These are phyloP conservation scores for Dynastes grantii DNA, from an alignment of 2,888 invertebrate species.

Conservation along the genomic window DNA sequence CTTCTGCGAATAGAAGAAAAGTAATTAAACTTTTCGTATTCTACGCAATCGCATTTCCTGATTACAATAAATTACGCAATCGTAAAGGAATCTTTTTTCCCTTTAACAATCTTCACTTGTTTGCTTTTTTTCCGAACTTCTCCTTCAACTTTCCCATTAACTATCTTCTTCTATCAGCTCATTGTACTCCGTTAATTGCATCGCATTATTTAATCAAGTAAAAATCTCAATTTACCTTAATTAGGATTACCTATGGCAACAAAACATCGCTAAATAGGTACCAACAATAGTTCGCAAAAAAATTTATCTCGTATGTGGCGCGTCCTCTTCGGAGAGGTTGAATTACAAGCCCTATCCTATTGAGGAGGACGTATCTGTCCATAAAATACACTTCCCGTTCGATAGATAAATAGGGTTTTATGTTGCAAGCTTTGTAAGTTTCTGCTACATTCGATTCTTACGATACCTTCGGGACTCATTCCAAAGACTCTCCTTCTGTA, in stretches of 20 bases:
- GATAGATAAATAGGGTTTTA: not conserved
- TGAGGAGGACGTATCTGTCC: slow-evolving; percentile 20
- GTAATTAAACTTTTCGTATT: not conserved
- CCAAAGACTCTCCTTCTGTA: not conserved
- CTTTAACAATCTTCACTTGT: not conserved
- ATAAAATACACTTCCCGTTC: slow-evolving; percentile 17
- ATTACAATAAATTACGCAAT: slow-evolving; percentile 9
- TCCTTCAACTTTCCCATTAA: not conserved
- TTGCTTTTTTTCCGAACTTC: not conserved
- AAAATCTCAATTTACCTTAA: slow-evolving; percentile 27
- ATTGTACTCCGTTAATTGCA: slow-evolving; percentile 14
- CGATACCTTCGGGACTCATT: slow-evolving; percentile 6
- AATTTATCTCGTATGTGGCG: not conserved
- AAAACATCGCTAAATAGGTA: not conserved
- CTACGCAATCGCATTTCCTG: not conserved
- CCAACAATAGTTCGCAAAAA: not conserved
- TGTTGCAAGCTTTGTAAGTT: not conserved
- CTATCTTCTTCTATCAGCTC: not conserved
- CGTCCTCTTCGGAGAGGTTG: not conserved
- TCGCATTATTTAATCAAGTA: slow-evolving; percentile 14
- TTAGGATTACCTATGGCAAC: not conserved
- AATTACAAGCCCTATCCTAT: slow-evolving; percentile 15
- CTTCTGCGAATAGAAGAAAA: no score
- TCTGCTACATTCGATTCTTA: slow-evolving; percentile 1
- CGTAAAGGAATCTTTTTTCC: not conserved